Percentiles rank a stretch among this genome's conserved stretches.
Conservation (phyloP, 64 coral and sea anemone species). For the Montipora foliosa region DNA sequence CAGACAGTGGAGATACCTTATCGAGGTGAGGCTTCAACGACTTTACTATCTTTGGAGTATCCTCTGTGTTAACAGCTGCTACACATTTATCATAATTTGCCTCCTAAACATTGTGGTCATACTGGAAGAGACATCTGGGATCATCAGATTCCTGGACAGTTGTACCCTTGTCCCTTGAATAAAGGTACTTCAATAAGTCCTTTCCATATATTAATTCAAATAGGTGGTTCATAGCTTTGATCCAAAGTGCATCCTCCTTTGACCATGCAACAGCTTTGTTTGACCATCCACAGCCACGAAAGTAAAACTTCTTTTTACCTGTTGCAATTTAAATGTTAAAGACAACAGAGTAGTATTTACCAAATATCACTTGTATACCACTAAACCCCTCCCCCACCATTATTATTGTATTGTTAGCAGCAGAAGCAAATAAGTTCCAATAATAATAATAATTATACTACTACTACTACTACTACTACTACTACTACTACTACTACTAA, state of each 20-base stretch:
- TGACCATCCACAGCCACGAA: slow-evolving; percentile 41
- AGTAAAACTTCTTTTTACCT: slow-evolving; percentile 18
- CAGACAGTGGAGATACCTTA: background rate
- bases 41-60: background rate
- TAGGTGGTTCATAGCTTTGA: too few relatives aligned
- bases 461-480: too few relatives aligned
- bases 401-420: too few relatives aligned
- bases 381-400: too few relatives aligned
- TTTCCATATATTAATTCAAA: too few relatives aligned
- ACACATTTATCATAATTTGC: background rate
- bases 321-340: background rate
- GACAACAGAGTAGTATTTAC: background rate
- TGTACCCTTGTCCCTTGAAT: too few relatives aligned
- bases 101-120: slow-evolving; percentile 26
- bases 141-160: background rate
- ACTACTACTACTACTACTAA: too few relatives aligned
- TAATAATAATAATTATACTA: too few relatives aligned
- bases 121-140: slow-evolving; percentile 4
- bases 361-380: too few relatives aligned
- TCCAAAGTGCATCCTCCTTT: slow-evolving; percentile 3
- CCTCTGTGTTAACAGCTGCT: background rate
- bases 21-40: background rate
- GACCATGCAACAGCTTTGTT: slow-evolving; percentile 28
- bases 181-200: too few relatives aligned
- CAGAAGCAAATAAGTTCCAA: too few relatives aligned